phyloP scores from a whole-genome alignment of 2,797 vertebrate species.

The Diglossa cyanea region DNA sequence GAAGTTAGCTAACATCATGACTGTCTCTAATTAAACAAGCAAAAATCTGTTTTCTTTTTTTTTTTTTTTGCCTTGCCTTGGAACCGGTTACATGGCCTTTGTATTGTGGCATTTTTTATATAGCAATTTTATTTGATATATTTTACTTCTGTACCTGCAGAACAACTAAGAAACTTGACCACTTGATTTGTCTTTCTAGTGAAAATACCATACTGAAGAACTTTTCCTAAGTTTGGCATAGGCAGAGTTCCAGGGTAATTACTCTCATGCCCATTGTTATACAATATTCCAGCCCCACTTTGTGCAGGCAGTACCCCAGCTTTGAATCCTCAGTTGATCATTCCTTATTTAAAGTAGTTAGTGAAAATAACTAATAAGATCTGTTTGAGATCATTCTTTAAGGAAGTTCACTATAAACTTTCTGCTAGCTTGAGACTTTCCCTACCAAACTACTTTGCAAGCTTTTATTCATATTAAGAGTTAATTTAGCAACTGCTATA shows the following conservation, averaged over 20 bases:
- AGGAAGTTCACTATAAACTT: background rate
- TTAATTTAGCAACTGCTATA: background rate
- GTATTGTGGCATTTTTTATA: background rate
- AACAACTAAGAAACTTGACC: background rate
- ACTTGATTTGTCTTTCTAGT: background rate
- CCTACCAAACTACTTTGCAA: background rate
- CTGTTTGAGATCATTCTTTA: background rate
- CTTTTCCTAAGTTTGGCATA: background rate
- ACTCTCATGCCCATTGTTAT: background rate
- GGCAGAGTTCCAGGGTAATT: background rate
- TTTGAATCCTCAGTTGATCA: background rate
- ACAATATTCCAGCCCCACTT: background rate
- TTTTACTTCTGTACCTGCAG: background rate
- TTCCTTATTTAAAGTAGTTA: background rate
- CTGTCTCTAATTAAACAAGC: background rate
- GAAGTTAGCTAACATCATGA: background rate
- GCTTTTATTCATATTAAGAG: background rate
- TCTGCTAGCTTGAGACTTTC: background rate
- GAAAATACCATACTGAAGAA: background rate
- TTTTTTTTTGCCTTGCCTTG: background rate
- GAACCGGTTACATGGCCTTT: background rate
- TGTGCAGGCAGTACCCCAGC: background rate
- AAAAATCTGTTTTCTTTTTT: background rate
- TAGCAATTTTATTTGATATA: background rate
- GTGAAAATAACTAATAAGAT: background rate